Percentiles rank a stretch among this genome's conserved stretches.
phyloP scores from a whole-genome alignment of 2,888 invertebrate species.

The Galeruca laticollis region DNA sequence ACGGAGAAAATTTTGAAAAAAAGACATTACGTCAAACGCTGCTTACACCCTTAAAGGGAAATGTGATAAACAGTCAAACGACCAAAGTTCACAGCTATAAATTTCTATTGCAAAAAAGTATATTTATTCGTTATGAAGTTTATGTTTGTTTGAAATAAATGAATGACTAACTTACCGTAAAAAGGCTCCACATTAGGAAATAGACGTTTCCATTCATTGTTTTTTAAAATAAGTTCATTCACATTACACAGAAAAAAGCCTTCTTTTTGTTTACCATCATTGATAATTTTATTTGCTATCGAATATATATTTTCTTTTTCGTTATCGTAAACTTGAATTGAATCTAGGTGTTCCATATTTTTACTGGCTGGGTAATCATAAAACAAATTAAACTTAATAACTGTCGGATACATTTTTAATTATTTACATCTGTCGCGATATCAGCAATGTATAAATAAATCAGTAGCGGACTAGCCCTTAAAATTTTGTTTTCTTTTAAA shows the following conservation, averaged over 20 bases:
- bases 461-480: neutral
- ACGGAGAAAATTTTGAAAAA: too few species aligned
- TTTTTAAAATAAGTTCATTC: constrained; percentile 29
- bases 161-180: constrained; percentile 76
- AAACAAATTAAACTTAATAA: neutral
- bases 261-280: constrained; percentile 22
- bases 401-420: neutral
- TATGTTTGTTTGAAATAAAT: too few species aligned
- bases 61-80: too few species aligned
- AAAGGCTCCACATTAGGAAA: constrained; percentile 87
- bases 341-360: neutral
- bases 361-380: too few species aligned
- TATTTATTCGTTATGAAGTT: too few species aligned
- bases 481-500: too few species aligned
- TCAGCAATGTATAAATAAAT: neutral
- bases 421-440: neutral
- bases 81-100: too few species aligned
- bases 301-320: constrained; percentile 8
- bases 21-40: too few species aligned
- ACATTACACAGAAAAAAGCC: constrained; percentile 31
- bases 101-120: too few species aligned
- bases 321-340: constrained; percentile 19
- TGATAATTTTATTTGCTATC: constrained; percentile 27
- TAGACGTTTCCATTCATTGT: constrained; percentile 19
- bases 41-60: too few species aligned